Conservation (phyloP, 2,797 vertebrate genomes). For the Diplodus puntazzo region DNA sequence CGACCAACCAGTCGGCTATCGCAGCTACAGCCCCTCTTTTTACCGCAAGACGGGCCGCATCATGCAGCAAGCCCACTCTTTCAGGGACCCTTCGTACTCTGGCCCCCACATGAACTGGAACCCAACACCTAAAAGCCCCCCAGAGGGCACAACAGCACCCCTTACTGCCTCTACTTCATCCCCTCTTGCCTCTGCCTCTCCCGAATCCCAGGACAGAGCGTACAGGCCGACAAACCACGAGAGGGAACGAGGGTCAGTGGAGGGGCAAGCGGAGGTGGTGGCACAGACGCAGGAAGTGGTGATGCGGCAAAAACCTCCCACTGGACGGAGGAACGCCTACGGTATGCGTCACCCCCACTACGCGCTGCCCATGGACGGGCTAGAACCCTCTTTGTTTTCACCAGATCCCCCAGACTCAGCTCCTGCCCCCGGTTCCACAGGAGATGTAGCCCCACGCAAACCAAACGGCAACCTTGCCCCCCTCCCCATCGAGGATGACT, state of each 20-base stretch:
- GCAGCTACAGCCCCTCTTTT: slow-evolving; percentile 98
- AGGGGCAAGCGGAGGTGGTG: slow-evolving; percentile 80
- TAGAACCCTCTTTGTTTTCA: slow-evolving; percentile 85
- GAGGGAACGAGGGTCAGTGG: slow-evolving; percentile 78
- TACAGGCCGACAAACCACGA: slow-evolving; percentile 86
- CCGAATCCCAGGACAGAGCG: slow-evolving; percentile 80
- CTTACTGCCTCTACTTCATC: slow-evolving; percentile 47
- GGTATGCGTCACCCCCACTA: slow-evolving; percentile 90
- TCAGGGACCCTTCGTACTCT: slow-evolving; percentile 92
- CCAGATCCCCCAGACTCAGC: slow-evolving; percentile 72
- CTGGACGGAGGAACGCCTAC: slow-evolving; percentile 87
- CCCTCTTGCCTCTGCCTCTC: slow-evolving; percentile 40
- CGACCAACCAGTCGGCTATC: slow-evolving; percentile 93
- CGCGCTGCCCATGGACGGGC: slow-evolving; percentile 86
- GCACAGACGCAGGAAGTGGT: slow-evolving; percentile 91
- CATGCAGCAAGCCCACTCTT: slow-evolving; percentile 92
- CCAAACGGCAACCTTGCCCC: slow-evolving; percentile 87
- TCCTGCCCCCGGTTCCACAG: slow-evolving; percentile 45
- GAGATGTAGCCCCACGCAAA: slow-evolving; percentile 73
- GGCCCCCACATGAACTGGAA: slow-evolving; percentile 88
- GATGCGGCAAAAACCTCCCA: slow-evolving; percentile 94
- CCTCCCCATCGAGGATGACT: slow-evolving; percentile 90
- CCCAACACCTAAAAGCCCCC: slow-evolving; percentile 81
- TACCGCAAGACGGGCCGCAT: slow-evolving; percentile 95
- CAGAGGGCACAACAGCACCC: slow-evolving; percentile 66